Evolutionary conservation across 2,888 invertebrate species (phyloP).

Genomic region (Sialis lutaria): DNA sequence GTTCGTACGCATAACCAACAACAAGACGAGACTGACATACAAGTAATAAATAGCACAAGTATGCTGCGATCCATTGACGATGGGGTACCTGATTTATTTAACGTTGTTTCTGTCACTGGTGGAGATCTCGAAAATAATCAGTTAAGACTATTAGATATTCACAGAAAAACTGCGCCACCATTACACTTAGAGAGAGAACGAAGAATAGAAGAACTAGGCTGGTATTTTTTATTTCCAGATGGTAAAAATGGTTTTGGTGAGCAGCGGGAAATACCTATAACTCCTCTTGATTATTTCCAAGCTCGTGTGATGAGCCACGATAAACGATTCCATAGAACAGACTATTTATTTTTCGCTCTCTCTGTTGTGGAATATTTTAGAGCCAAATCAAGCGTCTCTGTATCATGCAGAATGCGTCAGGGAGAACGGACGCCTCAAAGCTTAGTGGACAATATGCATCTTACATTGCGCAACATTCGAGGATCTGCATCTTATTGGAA

Average conservation of each 20-base stretch:
- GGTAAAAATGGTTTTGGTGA: conserved; percentile 6
- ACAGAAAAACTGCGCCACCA: conserved; percentile 2
- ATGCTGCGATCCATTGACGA: conserved; percentile 7
- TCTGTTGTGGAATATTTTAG: conserved; percentile 14
- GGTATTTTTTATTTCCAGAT: conserved; percentile 7
- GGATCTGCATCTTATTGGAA: conserved; percentile 16
- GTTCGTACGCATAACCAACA: too few relatives aligned
- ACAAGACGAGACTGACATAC: background rate
- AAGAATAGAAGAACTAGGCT: conserved; percentile 5
- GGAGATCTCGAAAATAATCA: background rate
- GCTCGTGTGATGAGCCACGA: conserved; percentile 5
- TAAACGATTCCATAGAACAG: conserved; percentile 10
- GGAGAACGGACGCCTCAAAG: conserved; percentile 7
- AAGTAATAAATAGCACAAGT: conserved; percentile 2
- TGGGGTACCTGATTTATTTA: conserved; percentile 6
- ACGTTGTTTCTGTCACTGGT: conserved; percentile 3
- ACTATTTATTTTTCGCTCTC: conserved; percentile 17
- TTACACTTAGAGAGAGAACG: conserved; percentile 6
- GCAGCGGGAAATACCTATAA: conserved; percentile 7
- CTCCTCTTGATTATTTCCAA: conserved; percentile 7
- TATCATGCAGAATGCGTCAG: conserved; percentile 15
- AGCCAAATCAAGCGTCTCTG: conserved; percentile 14
- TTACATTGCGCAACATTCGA: conserved; percentile 17
- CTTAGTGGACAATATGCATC: conserved; percentile 15
- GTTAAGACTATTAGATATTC: background rate